A percentile compares a stretch with the other conserved stretches of the same genome.
Conservation (phyloP, 35 echinoderm and acorn worm species). For the Apostichopus parvimensis region DNA sequence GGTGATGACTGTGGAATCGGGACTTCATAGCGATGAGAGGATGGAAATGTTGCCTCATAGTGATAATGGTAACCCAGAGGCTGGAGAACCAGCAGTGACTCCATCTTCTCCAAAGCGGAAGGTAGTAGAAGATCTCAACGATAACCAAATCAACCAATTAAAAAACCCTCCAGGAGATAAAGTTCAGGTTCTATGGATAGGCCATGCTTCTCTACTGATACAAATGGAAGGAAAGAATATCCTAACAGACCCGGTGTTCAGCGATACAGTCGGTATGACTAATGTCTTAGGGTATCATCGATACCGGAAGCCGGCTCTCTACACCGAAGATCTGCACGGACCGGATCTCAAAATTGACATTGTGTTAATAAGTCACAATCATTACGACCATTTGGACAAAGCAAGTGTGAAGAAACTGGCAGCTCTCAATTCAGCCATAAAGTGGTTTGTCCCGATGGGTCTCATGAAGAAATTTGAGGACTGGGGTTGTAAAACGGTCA, state of each 20-base stretch:
- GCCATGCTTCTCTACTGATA: constrained; percentile 44
- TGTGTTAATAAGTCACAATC: constrained; percentile 43
- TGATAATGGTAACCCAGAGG: background rate
- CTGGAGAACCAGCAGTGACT: background rate
- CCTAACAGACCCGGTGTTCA: constrained; percentile 39
- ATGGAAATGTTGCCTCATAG: too few species aligned
- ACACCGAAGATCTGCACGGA: background rate
- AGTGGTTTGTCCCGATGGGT: constrained; percentile 30
- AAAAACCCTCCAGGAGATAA: background rate
- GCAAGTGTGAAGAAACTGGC: background rate
- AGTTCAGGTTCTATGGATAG: constrained; percentile 36
- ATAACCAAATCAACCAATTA: background rate
- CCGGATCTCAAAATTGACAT: background rate
- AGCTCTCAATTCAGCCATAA: background rate
- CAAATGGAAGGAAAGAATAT: constrained; percentile 36
- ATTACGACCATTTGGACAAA: constrained; percentile 46
- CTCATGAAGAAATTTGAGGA: background rate
- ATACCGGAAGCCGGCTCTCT: constrained; percentile 23
- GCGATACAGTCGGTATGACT: background rate
- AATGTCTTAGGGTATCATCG: background rate
- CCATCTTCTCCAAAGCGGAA: background rate
- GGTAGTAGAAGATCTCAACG: background rate
- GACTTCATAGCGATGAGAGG: too few species aligned
- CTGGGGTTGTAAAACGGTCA: background rate
- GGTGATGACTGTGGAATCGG: too few species aligned